phyloP scores from a whole-genome alignment of 2,888 invertebrate genomes.

The Epinotia ramella region DNA sequence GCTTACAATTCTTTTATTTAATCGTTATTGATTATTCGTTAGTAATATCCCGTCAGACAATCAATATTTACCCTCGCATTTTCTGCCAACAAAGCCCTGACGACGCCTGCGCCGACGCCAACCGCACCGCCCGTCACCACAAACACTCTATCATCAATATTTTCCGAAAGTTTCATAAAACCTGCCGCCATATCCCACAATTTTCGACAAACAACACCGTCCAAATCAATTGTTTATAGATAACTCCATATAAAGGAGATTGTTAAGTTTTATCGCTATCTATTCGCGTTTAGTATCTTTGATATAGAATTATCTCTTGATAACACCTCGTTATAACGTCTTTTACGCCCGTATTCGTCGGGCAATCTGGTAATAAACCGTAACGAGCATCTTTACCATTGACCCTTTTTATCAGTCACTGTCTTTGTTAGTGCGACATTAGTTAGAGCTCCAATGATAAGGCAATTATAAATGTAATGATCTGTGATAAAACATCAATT shows the following conservation, averaged over 20 bases:
- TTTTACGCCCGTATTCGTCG: slow-evolving; percentile 15
- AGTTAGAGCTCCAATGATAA: slow-evolving; percentile 6
- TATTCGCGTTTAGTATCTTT: neutral
- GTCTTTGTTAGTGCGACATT: neutral
- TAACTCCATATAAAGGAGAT: slow-evolving; percentile 12
- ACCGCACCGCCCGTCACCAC: slow-evolving; percentile 77
- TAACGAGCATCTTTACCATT: slow-evolving; percentile 21
- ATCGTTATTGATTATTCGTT: too few relatives aligned
- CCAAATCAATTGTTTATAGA: slow-evolving; percentile 15
- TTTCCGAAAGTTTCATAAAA: slow-evolving; percentile 24
- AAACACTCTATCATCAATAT: slow-evolving; percentile 71
- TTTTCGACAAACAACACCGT: slow-evolving; percentile 18
- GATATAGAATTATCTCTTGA: slow-evolving; percentile 27
- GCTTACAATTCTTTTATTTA: too few relatives aligned
- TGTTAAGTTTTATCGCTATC: slow-evolving; percentile 15
- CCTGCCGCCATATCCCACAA: slow-evolving; percentile 21
- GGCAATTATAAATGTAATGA: neutral
- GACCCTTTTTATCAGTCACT: slow-evolving; percentile 34
- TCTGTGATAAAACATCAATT: neutral
- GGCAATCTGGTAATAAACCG: slow-evolving; percentile 32
- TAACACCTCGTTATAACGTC: slow-evolving; percentile 40
- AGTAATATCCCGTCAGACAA: too few relatives aligned
- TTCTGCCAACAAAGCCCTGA: slow-evolving; percentile 63
- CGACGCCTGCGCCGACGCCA: slow-evolving; percentile 73
- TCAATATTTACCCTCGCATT: slow-evolving; percentile 66